Evolutionary conservation across 2,797 vertebrate genomes (phyloP), one percentile per base, ranked within the genome.

Genomic region (Poecilia gillii): DNA sequence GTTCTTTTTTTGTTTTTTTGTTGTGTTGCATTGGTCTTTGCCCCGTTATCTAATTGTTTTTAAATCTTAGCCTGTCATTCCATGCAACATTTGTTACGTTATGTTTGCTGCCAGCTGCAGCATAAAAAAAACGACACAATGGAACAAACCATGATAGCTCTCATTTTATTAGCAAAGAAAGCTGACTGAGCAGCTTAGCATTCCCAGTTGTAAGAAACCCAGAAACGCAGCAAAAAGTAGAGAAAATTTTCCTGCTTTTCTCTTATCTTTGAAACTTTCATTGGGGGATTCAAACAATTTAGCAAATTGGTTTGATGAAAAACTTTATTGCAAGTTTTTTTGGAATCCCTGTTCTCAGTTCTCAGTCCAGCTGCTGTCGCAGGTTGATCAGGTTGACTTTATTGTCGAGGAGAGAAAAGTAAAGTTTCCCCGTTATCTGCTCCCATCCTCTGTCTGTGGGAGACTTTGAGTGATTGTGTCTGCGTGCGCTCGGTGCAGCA

Each of bases 391-490:
- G 70, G 9, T 31, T 31, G 31, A 41, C 41, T 31, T 41, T 8
- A 47, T n/a, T 12, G 20, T 46, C 25, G 72, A 74, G 12, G 28
- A 25, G 28, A 31, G 70, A 20, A 71, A 66, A 64, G 11, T 12
- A 41, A 76, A 57, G 7, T 16, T 47, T 49, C 53, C 23, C 13
- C 28, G 41, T 31, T 28, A 43, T 79, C 13, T 39, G 36, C 51
- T 28, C 18, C 47, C 28, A 43, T 49, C 23, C 66, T 18, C 12
- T 72, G 53, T 53, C 72, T 72, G 43, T 55, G 16, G 41, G 57
- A 57, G 62, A 45, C 73, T 57, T 71, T 59, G 23, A 71, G 46
- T 45, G 45, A 75, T 66, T 64, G 39, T 73, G 66, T 46, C 43
- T 53, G 53, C 14, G 33, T 74, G 45, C 72, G 31, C 71, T 77